Conservation (phyloP, 2,888 invertebrate genomes). For the Ormyrus pomaceus region DNA sequence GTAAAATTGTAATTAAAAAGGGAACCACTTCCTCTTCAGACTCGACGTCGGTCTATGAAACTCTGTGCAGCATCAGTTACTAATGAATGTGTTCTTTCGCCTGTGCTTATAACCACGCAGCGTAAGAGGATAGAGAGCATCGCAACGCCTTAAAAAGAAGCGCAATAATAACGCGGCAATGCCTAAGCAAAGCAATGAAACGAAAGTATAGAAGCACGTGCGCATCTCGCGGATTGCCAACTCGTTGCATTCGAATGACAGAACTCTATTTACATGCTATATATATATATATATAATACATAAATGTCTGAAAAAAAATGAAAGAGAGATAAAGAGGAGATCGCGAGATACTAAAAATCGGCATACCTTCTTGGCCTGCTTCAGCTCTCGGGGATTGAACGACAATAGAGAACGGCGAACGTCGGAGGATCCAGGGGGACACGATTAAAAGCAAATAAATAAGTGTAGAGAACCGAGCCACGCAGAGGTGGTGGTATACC, state of each 20-base stretch:
- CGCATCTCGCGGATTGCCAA: slow-evolving; percentile 35
- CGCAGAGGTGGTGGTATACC: slow-evolving; percentile 44
- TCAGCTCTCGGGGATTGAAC: slow-evolving; percentile 56
- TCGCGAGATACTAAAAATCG: slow-evolving; percentile 45
- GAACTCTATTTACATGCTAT: slow-evolving; percentile 3
- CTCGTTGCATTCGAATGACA: background rate
- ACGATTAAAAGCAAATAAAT: slow-evolving; percentile 40
- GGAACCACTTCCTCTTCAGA: slow-evolving; percentile 39
- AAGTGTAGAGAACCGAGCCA: slow-evolving; percentile 25
- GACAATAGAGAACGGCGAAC: slow-evolving; percentile 49
- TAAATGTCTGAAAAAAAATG: slow-evolving; percentile 10
- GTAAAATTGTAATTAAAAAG: too few species aligned
- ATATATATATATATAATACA: slow-evolving; percentile 15
- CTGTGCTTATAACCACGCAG: slow-evolving; percentile 73
- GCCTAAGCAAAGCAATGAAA: slow-evolving; percentile 17
- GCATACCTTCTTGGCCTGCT: slow-evolving; percentile 57
- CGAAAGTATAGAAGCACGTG: slow-evolving; percentile 41
- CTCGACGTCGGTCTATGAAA: background rate
- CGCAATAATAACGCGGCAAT: slow-evolving; percentile 21
- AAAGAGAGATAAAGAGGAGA: slow-evolving; percentile 8
- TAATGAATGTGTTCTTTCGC: slow-evolving; percentile 72
- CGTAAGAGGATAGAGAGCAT: slow-evolving; percentile 69
- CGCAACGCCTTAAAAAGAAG: slow-evolving; percentile 30
- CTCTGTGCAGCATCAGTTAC: slow-evolving; percentile 60
- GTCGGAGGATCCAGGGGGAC: slow-evolving; percentile 42